Conservation (phyloP, 2,113 vertebrate species). For the Otolemur garnettii region DNA sequence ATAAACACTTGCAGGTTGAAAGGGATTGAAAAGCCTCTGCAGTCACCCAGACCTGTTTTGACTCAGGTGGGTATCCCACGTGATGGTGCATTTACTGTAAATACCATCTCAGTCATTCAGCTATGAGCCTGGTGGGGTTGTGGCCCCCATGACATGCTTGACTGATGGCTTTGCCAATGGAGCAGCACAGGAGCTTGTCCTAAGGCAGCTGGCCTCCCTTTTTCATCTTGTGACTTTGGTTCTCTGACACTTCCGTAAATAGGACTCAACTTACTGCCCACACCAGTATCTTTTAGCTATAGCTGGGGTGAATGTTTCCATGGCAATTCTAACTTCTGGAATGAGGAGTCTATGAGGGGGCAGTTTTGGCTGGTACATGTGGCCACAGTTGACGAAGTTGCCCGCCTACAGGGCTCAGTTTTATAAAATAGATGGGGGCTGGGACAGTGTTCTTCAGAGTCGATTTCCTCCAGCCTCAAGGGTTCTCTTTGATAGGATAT, state of each 20-base stretch:
- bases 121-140: not conserved
- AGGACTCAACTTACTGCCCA: not conserved
- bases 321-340: conserved; percentile 57
- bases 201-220: not conserved
- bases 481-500: not conserved
- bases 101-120: not conserved
- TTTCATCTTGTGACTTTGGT: not conserved
- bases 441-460: not conserved
- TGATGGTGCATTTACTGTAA: not conserved
- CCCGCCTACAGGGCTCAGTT: not conserved
- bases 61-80: not conserved
- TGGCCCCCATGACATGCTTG: not conserved
- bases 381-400: not conserved
- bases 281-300: conserved; percentile 17
- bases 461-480: not conserved
- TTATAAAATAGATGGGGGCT: not conserved
- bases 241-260: not conserved
- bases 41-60: not conserved
- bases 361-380: not conserved
- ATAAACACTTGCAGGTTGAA: not conserved
- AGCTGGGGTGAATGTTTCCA: conserved; percentile 62
- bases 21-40: not conserved
- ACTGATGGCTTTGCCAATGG: not conserved
- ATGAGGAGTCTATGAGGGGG: conserved; percentile 14
- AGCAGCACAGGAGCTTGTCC: not conserved